These are phyloP conservation scores for Amblyornis subalaris DNA, from an alignment of 2,113 vertebrate genomes.

Conservation along the genomic window DNA sequence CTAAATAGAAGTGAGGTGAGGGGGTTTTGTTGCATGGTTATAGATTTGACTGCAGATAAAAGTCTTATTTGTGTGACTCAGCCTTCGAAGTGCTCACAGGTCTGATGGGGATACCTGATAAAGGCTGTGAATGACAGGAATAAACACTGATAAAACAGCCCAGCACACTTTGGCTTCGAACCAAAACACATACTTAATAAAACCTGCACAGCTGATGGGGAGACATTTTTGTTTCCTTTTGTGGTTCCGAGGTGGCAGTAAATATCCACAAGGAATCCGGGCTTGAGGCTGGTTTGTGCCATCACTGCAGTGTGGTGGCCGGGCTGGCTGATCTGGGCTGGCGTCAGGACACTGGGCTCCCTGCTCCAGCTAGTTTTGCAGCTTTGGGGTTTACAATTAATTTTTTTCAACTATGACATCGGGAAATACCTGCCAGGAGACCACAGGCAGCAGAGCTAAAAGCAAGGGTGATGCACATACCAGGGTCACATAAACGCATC, in stretches of 20 bases:
- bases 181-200: conserved; percentile 38
- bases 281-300: too few relatives aligned
- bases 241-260: not conserved
- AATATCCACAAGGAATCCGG: not conserved
- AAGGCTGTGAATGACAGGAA: conserved; percentile 48
- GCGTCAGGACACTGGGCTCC: accelerated
- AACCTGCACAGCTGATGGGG: not conserved
- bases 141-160: conserved; percentile 46
- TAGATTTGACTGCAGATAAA: conserved; percentile 32
- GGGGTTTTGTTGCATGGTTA: conserved; percentile 26
- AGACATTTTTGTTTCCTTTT: not conserved
- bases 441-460: not conserved
- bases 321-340: not conserved
- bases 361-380: not conserved
- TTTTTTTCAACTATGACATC: not conserved
- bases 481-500: not conserved
- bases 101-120: conserved; percentile 51
- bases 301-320: accelerated
- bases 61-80: conserved; percentile 35
- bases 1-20: not conserved
- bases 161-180: not conserved
- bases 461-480: not conserved
- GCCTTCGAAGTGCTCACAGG: not conserved
- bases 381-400: not conserved
- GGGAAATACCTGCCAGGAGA: not conserved